phyloP scores from a whole-genome alignment of 2,797 vertebrate genomes.

The Pachyuromys duprasi region DNA sequence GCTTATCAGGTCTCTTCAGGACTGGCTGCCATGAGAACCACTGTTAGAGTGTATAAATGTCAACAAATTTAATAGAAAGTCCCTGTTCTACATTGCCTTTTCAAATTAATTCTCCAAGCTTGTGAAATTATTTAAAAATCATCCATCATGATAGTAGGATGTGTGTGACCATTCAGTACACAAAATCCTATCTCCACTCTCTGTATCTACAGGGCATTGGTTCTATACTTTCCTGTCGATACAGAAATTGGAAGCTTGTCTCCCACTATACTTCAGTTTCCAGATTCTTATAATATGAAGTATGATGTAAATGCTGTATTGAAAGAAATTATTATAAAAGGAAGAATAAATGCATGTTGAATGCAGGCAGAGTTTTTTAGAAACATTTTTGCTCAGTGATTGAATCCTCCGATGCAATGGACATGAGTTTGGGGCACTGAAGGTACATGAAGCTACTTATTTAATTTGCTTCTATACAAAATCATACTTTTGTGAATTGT shows the following conservation, averaged over 20 bases:
- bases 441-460: background rate
- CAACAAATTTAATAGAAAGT: constrained; percentile 22
- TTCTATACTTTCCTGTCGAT: background rate
- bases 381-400: background rate
- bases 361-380: background rate
- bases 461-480: background rate
- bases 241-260: background rate
- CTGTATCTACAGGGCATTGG: background rate
- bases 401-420: background rate
- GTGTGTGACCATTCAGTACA: background rate
- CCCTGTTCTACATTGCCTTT: constrained; percentile 41
- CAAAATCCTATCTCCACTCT: background rate
- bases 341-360: background rate
- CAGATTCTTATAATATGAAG: background rate
- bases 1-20: too few relatives aligned
- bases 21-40: background rate
- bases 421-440: background rate
- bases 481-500: constrained; percentile 29
- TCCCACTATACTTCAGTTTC: background rate
- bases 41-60: background rate
- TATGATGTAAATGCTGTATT: background rate
- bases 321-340: background rate
- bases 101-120: constrained; percentile 12
- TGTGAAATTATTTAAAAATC: constrained; percentile 31
- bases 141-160: background rate